phyloP scores from a whole-genome alignment of 2,888 invertebrate species.

The Orgyia antiqua region DNA sequence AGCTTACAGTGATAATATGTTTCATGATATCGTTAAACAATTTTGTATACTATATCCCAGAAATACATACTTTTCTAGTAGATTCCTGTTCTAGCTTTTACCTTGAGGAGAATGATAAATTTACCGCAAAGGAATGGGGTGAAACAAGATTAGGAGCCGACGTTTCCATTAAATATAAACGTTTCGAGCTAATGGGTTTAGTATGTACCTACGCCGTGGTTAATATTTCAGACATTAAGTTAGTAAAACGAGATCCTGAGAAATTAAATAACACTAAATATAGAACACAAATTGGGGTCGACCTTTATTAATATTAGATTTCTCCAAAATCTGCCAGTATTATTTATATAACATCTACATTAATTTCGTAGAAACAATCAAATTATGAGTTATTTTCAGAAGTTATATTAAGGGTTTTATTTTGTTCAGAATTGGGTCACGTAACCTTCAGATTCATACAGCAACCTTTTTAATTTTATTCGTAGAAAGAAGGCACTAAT shows the following conservation, averaged over 20 bases:
- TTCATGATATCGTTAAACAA: no score
- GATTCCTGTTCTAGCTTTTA: no score
- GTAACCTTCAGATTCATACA: constrained; percentile 5
- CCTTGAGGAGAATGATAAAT: no score
- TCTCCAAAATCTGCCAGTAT: constrained; percentile 8
- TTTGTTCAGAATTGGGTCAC: constrained; percentile 8
- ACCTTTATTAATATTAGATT: constrained; percentile 8
- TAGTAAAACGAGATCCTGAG: background rate
- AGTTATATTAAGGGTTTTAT: constrained; percentile 3
- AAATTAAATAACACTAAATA: background rate
- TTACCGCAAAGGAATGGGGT: no score
- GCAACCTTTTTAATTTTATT: constrained; percentile 6
- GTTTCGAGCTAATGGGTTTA: no score
- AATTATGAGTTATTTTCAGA: background rate
- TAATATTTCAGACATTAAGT: no score
- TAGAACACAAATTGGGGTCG: background rate
- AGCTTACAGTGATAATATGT: no score
- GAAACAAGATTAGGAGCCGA: no score
- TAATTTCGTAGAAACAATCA: background rate
- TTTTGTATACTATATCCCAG: no score
- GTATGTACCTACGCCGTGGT: no score
- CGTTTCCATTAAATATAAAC: no score
- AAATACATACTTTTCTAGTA: no score
- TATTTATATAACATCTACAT: constrained; percentile 6
- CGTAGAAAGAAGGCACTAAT: constrained; percentile 11